Base-by-base conservation (phyloP, 2,888 invertebrate genomes). In the Chrysolina oricalcia region DNA sequence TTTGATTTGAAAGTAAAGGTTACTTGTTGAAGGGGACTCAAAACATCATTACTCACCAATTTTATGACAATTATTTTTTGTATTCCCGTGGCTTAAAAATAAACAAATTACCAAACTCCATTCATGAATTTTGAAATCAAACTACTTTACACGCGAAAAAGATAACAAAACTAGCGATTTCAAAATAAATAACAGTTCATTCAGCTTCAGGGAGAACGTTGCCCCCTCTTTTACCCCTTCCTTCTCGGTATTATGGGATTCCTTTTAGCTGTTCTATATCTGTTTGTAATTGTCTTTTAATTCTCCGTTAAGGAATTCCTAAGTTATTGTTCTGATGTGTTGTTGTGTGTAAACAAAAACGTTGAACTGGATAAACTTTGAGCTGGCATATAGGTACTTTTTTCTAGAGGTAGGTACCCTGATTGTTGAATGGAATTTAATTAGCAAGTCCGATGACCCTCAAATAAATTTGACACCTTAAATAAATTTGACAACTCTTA, bases 291-390 rank as follows among this genome's bases (percentile, higher is more conserved):
- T 35, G 6, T 35, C 17, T 27, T 27, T 15, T 59, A n/a, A 8
- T 59, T n/a, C 9, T 59, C 35, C 6, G 10, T 59, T 27, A 15
- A n/a, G n/a, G 15, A 35, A 59, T 59, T 59, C 27, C 35, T 17
- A 15, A 59, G 15, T 59, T 59, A 35, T 59, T 59, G 35, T 59
- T n/a, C n/a, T n/a, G n/a, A n/a, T n/a, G n/a, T n/a, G n/a, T n/a
- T n/a, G n/a, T n/a, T n/a, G n/a, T n/a, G n/a, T n/a, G n/a, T n/a
- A n/a, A n/a, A n/a, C n/a, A n/a, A n/a, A n/a, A n/a, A n/a, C n/a
- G n/a, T n/a, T n/a, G n/a, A n/a, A 59, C 59, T 27, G 27, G 27
- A 35, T 8, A 35, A 8, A 8, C 35, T 3, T 35, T 35, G 35
- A 35, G 8, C 35, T 35, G 35, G 8, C 4, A 6, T 35, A 35